Percentiles rank a stretch among this genome's conserved stretches.
These are phyloP conservation scores for Elachura formosa DNA, from an alignment of 2,113 vertebrate species.

Conservation along the genomic window DNA sequence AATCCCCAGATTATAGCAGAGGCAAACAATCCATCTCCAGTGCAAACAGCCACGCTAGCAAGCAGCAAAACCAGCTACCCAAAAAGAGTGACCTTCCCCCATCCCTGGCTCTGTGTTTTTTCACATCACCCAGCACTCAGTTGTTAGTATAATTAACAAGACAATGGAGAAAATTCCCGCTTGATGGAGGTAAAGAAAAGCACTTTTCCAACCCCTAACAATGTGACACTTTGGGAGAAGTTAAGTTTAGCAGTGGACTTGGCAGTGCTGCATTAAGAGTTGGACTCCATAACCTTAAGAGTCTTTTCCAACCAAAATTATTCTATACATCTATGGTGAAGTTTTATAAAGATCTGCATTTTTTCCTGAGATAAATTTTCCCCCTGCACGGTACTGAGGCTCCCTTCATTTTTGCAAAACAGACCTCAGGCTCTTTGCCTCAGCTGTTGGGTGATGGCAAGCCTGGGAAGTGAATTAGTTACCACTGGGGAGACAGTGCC, in stretches of 20 bases:
- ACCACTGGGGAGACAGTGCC: background rate
- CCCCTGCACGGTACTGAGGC: too few relatives aligned
- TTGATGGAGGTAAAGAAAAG: too few relatives aligned
- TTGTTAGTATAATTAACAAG: too few relatives aligned
- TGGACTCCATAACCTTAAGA: rapidly evolving
- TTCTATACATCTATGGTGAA: background rate
- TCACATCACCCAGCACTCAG: too few relatives aligned
- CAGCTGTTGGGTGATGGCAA: background rate
- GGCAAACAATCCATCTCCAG: too few relatives aligned
- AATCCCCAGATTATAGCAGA: too few relatives aligned
- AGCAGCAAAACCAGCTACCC: too few relatives aligned
- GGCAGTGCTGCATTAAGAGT: background rate
- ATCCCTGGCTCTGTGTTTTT: too few relatives aligned
- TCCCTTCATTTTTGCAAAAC: background rate
- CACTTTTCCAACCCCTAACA: too few relatives aligned
- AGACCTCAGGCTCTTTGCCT: background rate
- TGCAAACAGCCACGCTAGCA: too few relatives aligned
- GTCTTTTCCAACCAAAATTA: background rate
- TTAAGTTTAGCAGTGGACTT: background rate
- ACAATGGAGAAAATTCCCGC: too few relatives aligned
- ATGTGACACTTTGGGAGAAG: background rate
- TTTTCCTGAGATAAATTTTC: background rate
- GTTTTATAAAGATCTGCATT: background rate
- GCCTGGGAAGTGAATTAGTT: background rate
- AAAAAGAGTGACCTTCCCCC: too few relatives aligned